Percentiles rank a stretch among this genome's conserved stretches.
These are phyloP conservation scores for Bombus consobrinus DNA, from an alignment of 1,140 invertebrate genomes.

Conservation along the genomic window DNA sequence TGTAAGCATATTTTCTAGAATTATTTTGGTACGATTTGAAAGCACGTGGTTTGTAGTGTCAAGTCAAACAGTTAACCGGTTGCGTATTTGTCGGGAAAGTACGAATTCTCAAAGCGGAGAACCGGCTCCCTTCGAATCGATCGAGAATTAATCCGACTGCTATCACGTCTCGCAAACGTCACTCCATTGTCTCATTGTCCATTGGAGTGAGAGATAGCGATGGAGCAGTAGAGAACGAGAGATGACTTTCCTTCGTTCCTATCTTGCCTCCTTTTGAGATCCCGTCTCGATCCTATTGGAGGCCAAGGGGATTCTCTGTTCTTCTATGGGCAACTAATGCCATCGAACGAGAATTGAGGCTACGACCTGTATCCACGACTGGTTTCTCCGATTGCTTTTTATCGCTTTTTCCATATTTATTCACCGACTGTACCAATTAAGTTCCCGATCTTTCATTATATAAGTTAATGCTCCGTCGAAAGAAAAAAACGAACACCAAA, in stretches of 20 bases:
- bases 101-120: conserved; percentile 19
- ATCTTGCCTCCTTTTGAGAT: conserved; percentile 50
- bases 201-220: conserved; percentile 56
- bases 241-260: conserved; percentile 55
- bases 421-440: not conserved
- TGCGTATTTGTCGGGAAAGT: conserved; percentile 19
- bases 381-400: not conserved
- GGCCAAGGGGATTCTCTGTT: conserved; percentile 31
- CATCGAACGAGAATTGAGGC: conserved; percentile 24
- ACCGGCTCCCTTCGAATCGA: conserved; percentile 59
- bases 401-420: not conserved
- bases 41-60: not conserved
- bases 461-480: not conserved
- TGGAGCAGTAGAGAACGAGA: conserved; percentile 44
- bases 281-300: conserved; percentile 43
- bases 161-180: conserved; percentile 69
- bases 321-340: conserved; percentile 38
- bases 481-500: not conserved
- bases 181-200: conserved; percentile 65
- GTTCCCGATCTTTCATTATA: not conserved
- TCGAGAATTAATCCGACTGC: conserved; percentile 69
- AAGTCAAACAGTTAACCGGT: not conserved
- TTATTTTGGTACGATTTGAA: not conserved
- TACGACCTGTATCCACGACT: conserved; percentile 27
- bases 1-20: not conserved